phyloP scores from a whole-genome alignment of 2,113 vertebrate species.

The Hassar affinis region DNA sequence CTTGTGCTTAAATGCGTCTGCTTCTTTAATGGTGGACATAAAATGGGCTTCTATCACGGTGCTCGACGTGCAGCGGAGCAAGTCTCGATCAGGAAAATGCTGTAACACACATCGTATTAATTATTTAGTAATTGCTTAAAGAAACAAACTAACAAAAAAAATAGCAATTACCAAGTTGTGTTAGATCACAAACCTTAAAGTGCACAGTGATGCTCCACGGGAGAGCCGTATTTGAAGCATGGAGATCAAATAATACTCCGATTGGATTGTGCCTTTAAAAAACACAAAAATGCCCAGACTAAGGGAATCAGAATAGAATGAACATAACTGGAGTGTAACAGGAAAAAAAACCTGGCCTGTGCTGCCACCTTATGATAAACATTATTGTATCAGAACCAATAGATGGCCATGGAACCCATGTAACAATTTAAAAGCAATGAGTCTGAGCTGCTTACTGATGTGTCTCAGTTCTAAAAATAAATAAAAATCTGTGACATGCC shows the following conservation, averaged over 20 bases:
- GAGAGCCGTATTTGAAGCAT: conserved; percentile 89
- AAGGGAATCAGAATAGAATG: not conserved
- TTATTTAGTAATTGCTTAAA: not conserved
- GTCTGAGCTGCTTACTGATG: too few species aligned
- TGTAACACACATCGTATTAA: conserved; percentile 55
- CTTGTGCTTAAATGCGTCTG: conserved; percentile 98
- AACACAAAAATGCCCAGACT: not conserved
- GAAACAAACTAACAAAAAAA: not conserved
- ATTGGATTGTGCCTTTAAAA: conserved; percentile 91
- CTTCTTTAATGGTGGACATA: conserved; percentile 98
- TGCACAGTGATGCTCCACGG: conserved; percentile 97
- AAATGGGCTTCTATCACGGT: conserved; percentile 96
- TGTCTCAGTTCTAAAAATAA: too few species aligned
- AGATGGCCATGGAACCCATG: too few species aligned
- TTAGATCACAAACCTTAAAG: conserved; percentile 83
- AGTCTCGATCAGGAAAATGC: conserved; percentile 91
- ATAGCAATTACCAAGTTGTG: not conserved
- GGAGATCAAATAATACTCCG: conserved; percentile 94
- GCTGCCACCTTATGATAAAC: conserved; percentile 59
- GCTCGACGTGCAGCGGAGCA: conserved; percentile 90
- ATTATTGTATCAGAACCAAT: too few species aligned
- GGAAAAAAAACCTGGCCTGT: not conserved
- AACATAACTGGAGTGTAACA: not conserved
- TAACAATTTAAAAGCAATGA: too few species aligned
- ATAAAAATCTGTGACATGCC: too few species aligned